These are phyloP conservation scores for Percopsis omiscomaycus DNA, from an alignment of 2,797 vertebrate species.

Conservation along the genomic window DNA sequence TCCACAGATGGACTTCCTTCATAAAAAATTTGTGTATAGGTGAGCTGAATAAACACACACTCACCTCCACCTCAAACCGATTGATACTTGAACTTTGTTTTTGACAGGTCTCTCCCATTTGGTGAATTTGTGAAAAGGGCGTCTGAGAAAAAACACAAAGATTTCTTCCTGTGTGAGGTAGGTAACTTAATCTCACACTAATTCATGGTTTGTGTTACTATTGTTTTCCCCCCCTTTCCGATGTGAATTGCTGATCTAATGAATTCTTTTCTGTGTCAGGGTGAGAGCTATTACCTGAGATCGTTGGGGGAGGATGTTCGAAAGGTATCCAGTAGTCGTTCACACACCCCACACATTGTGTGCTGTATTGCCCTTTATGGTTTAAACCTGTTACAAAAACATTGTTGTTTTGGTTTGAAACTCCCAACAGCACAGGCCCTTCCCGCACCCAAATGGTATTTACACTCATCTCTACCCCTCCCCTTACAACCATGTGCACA, in stretches of 20 bases:
- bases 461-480: too few species aligned
- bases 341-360: too few species aligned
- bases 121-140: slow-evolving; percentile 85
- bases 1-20: slow-evolving; percentile 92
- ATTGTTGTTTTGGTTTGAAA: too few species aligned
- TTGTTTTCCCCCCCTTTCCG: not conserved
- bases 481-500: too few species aligned
- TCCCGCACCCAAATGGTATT: not conserved
- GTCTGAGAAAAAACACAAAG: slow-evolving; percentile 83
- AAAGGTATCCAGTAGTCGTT: slow-evolving; percentile 76
- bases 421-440: not conserved
- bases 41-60: slow-evolving; percentile 49
- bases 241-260: not conserved
- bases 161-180: slow-evolving; percentile 92
- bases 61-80: not conserved
- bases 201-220: not conserved
- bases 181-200: slow-evolving; percentile 1
- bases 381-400: too few species aligned
- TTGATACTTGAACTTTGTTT: not conserved
- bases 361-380: too few species aligned
- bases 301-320: slow-evolving; percentile 90
- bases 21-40: slow-evolving; percentile 96
- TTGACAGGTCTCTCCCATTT: slow-evolving; percentile 89
- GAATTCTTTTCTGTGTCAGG: slow-evolving; percentile 65
- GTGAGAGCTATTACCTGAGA: slow-evolving; percentile 93